Evolutionary conservation across 2,113 vertebrate genomes (phyloP), one percentile per base, ranked within the genome.

Genomic region (Guaruba guarouba): DNA sequence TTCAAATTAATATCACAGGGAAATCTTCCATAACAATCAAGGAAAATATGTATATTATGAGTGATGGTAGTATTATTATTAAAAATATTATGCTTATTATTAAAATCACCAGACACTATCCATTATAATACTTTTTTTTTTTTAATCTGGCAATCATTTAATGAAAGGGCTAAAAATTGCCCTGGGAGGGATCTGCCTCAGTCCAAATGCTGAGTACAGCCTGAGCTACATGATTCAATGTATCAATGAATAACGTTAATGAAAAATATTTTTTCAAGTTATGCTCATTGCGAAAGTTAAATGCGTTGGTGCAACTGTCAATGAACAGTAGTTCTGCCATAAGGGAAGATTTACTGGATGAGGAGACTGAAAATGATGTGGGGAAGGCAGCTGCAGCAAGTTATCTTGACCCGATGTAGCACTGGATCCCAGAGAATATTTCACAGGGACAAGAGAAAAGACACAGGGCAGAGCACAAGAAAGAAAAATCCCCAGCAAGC

Each of bases 21-120:
- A 92, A 94, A 71, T 75, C 62, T 90, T 86, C 76, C 80, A 69
- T 86, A 93, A 52, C 27, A 68, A 29, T 87, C 73, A 93, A 85
- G 27, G 10, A 82, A 92, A 82, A 84, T 17, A 54, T 35, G 71
- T 52, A 29, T 43, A 86, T 80, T 90, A 76, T 29, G 59, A 93
- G 62, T 76, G 77, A 39, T 92, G 17, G 31, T 78, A 52, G 20
- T 46, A 67, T 78, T 77, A 86, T 77, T 88, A 93, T 81, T 94
- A 68, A 83, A 49, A 52, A 78, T 81, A 64, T 91, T 93, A 64
- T 37, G 35, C 16, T 76, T 86, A 55, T 86, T 93, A 92, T 93
- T 92, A 86, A 81, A 69, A 83, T 75, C 83, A 39, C 29, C 61
- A 94, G 61, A 61, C 46, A 62, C 29, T 82, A 59, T 68, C 59